Percentiles rank a stretch among this genome's conserved stretches.
phyloP scores from a whole-genome alignment of 1,140 invertebrate species.

The Zophobas morio region DNA sequence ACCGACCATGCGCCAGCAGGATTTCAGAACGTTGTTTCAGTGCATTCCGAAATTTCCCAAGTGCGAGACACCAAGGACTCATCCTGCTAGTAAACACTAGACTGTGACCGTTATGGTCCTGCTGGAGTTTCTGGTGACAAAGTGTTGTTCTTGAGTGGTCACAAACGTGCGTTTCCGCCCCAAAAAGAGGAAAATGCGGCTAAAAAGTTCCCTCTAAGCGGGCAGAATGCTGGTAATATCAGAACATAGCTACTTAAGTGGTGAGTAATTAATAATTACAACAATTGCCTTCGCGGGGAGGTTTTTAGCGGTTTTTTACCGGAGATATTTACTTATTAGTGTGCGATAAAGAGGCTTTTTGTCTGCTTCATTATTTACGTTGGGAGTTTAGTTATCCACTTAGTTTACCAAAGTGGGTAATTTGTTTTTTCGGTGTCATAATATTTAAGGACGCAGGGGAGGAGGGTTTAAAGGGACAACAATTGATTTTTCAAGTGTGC shows the following conservation, averaged over 20 bases:
- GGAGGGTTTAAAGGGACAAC: background rate
- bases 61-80: slow-evolving; percentile 16
- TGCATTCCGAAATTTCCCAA: slow-evolving; percentile 25
- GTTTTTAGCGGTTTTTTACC: background rate
- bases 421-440: background rate
- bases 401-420: no score
- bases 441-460: background rate
- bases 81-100: slow-evolving; percentile 23
- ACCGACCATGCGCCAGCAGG: slow-evolving; percentile 9
- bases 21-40: slow-evolving; percentile 5
- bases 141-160: background rate
- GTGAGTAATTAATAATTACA: slow-evolving; percentile 4
- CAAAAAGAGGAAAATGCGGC: background rate
- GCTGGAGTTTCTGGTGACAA: slow-evolving; percentile 2
- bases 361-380: no score
- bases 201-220: background rate
- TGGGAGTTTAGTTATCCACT: no score
- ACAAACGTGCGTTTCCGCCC: slow-evolving; percentile 9
- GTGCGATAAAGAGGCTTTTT: no score
- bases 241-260: slow-evolving; percentile 26
- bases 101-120: slow-evolving; percentile 9
- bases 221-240: slow-evolving; percentile 15
- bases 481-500: slow-evolving; percentile 35
- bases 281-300: background rate
- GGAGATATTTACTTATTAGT: background rate